phyloP scores from a whole-genome alignment of 2,797 vertebrate species.

The Catostomus latipinnis region DNA sequence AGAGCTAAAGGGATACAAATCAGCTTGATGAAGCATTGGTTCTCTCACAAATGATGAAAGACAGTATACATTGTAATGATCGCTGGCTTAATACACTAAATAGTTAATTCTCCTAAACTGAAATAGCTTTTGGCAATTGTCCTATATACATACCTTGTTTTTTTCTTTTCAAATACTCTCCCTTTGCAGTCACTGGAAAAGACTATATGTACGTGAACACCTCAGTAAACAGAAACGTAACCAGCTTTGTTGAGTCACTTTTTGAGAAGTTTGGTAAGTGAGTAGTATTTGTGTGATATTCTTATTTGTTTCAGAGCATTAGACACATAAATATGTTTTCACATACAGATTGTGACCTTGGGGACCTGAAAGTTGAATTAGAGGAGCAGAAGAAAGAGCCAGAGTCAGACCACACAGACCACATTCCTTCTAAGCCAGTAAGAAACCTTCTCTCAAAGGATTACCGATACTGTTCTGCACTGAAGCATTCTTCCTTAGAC shows the following conservation, averaged over 20 bases:
- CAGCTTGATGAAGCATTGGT: neutral
- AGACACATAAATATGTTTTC: constrained; percentile 15
- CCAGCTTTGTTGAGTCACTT: constrained; percentile 96
- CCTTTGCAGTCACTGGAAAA: constrained; percentile 81
- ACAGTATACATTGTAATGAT: too few relatives aligned
- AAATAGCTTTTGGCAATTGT: constrained; percentile 4
- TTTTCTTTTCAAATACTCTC: constrained; percentile 5
- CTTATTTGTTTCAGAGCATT: neutral
- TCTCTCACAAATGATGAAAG: neutral
- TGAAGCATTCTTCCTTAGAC: neutral
- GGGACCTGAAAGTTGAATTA: constrained; percentile 87
- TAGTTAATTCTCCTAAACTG: neutral
- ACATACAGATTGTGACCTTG: constrained; percentile 88
- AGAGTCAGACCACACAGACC: constrained; percentile 64
- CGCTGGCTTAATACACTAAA: too few relatives aligned
- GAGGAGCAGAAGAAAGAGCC: constrained; percentile 76
- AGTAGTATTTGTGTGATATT: neutral
- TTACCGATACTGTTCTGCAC: constrained; percentile 18
- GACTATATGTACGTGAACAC: constrained; percentile 95
- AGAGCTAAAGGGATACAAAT: neutral
- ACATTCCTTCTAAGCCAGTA: constrained; percentile 75
- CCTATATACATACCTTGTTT: neutral
- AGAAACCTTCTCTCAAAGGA: constrained; percentile 49
- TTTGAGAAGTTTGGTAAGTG: constrained; percentile 93
- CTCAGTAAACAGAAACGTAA: constrained; percentile 89